phyloP scores from a whole-genome alignment of 2,797 vertebrate species.

The Esox masquinongy region DNA sequence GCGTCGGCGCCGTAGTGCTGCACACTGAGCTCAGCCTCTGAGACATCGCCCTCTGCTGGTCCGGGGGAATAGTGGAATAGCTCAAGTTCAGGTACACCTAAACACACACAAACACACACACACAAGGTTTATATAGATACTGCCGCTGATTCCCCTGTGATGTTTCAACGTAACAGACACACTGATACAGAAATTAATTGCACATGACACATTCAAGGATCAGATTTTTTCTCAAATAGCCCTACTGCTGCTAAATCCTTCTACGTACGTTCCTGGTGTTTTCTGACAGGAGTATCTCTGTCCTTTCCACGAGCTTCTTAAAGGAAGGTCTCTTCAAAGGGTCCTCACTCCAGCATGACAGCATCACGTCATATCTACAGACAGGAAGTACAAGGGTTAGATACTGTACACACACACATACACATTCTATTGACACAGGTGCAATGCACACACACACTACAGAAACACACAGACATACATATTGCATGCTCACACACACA shows the following conservation, averaged over 20 bases:
- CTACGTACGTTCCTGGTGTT: slow-evolving; percentile 85
- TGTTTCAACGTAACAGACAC: too few species aligned
- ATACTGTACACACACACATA: not conserved
- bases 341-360: slow-evolving; percentile 92
- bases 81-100: slow-evolving; percentile 76
- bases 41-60: slow-evolving; percentile 74
- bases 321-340: slow-evolving; percentile 92
- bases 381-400: not conserved
- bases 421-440: too few species aligned
- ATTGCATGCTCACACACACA: not conserved
- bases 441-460: not conserved
- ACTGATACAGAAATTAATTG: too few species aligned
- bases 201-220: too few species aligned
- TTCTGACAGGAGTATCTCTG: slow-evolving; percentile 90
- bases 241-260: too few species aligned
- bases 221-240: too few species aligned
- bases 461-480: not conserved
- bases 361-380: slow-evolving; percentile 91
- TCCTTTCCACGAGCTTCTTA: slow-evolving; percentile 90
- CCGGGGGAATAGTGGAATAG: slow-evolving; percentile 46
- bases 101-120: not conserved
- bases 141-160: too few species aligned
- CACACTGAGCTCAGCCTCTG: slow-evolving; percentile 91
- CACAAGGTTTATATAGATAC: too few species aligned
- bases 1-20: slow-evolving; percentile 90